Base-by-base conservation (phyloP, 2,888 invertebrate genomes). In the Epirrhoe alternata region DNA sequence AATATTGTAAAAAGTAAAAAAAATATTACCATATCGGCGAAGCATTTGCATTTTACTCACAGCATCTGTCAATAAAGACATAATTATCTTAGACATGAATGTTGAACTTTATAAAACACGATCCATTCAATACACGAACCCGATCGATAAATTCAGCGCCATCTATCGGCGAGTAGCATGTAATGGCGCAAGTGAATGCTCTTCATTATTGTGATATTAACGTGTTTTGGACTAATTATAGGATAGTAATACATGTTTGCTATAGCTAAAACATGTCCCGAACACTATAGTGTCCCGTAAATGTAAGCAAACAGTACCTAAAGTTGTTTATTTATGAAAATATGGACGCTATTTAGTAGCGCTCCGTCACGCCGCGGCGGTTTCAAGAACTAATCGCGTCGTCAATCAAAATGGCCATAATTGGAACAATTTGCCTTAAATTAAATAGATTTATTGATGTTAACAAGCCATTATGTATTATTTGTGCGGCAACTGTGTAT, bases 401-500 rank as follows among this genome's bases (percentile, higher is more conserved):
- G 78, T 85, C 77, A 77, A 85, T 87, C 86, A 85, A 84, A 82
- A 82, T 78, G 80, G 78, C 75, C 74, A 67, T 90, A 89, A 90
- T 90, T 88, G 87, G 72, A 79, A 81, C 86, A 86, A 88, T 89
- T 89, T 88, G 80, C 85, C 80, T 86, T 79, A 81, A 84, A 81
- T 90, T 87, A 88, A 87, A 84, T 81, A 86, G 87, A 90, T 90
- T 90, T 90, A 90, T 89, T 85, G 80, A 79, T 82, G 83, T 84
- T 85, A 81, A 83, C 81, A 82, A 79, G 83, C 78, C 58, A 74
- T 74, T 74, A 74, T 53, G 68, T 68, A 71, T 71, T 72, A 74
- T 72, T 72, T 72, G 65, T 65, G 64, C 35, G 67, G 65, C 72
- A 55, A 64, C 72, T 65, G 64, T 72, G 70, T 73, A 71, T 72